phyloP scores from a whole-genome alignment of 2,888 invertebrate genomes.

The Caenorhabditis sp. region DNA sequence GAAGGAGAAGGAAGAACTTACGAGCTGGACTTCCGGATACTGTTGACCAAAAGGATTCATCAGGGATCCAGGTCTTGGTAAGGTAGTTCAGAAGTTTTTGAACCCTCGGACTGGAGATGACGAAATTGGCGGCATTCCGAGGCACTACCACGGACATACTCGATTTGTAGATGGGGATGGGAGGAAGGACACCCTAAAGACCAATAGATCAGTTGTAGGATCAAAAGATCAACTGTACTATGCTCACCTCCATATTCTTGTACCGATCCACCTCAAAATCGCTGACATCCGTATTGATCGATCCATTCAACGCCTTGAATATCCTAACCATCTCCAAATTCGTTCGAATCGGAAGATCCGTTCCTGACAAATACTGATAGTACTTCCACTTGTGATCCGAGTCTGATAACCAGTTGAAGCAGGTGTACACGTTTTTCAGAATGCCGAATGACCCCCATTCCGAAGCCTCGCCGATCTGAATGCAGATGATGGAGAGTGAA shows the following conservation, averaged over 20 bases:
- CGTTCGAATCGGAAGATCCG: slow-evolving; percentile 69
- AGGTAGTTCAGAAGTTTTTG: slow-evolving; percentile 63
- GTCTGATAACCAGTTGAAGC: slow-evolving; percentile 50
- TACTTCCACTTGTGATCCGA: slow-evolving; percentile 57
- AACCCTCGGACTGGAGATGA: slow-evolving; percentile 55
- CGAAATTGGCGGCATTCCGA: slow-evolving; percentile 63
- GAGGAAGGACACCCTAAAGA: slow-evolving; percentile 64
- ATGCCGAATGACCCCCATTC: slow-evolving; percentile 67
- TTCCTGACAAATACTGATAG: slow-evolving; percentile 70
- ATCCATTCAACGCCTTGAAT: slow-evolving; percentile 71
- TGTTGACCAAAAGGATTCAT: slow-evolving; percentile 74
- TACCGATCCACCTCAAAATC: slow-evolving; percentile 64
- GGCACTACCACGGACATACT: slow-evolving; percentile 72
- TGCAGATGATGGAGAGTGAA: too few species aligned
- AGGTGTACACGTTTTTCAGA: slow-evolving; percentile 59
- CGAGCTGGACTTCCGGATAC: slow-evolving; percentile 64
- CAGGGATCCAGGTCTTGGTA: slow-evolving; percentile 68
- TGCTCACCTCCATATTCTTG: slow-evolving; percentile 65
- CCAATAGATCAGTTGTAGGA: background rate
- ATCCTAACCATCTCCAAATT: slow-evolving; percentile 72
- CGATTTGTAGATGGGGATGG: slow-evolving; percentile 70
- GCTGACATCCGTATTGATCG: slow-evolving; percentile 69
- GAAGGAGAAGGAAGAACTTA: too few species aligned
- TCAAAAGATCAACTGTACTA: too few species aligned
- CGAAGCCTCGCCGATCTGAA: slow-evolving; percentile 57